phyloP scores from a whole-genome alignment of 2,113 vertebrate species.

The Odontesthes bonariensis region DNA sequence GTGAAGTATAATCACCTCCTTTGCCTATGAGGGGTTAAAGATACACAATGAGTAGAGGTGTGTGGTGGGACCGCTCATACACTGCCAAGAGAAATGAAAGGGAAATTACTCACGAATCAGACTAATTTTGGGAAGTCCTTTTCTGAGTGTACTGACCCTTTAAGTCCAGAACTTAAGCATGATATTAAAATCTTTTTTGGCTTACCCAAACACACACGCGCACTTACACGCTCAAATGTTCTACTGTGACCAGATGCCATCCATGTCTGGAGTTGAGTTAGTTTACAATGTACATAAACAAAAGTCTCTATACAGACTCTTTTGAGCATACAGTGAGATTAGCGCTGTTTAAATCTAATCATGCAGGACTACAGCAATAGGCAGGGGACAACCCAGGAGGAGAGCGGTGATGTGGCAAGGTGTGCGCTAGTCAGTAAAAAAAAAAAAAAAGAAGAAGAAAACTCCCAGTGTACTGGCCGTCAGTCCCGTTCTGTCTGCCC shows the following conservation, averaged over 20 bases:
- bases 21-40: constrained; percentile 37
- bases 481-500: constrained; percentile 89
- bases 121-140: constrained; percentile 7
- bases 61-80: constrained; percentile 27
- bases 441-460: constrained; percentile 50
- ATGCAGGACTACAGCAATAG: constrained; percentile 93
- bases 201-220: constrained; percentile 32
- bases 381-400: constrained; percentile 85
- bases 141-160: constrained; percentile 46
- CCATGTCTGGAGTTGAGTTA: constrained; percentile 54
- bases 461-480: constrained; percentile 91
- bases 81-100: constrained; percentile 39
- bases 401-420: constrained; percentile 86
- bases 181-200: constrained; percentile 37
- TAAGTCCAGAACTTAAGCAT: constrained; percentile 42
- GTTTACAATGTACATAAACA: constrained; percentile 77
- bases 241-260: constrained; percentile 54
- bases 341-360: constrained; percentile 81
- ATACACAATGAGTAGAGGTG: constrained; percentile 58
- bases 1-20: constrained; percentile 35
- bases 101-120: constrained; percentile 41
- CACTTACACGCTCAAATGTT: constrained; percentile 20
- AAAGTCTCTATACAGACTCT: constrained; percentile 77
- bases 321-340: constrained; percentile 79
- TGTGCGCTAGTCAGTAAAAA: constrained; percentile 73